phyloP scores from a whole-genome alignment of 2,113 vertebrate genomes.

The rabbit (Oryctolagus cuniculus) region mOryCun1.1 NC_091445.1:56031001-56031500 shows the following conservation, averaged over 20 bases:
- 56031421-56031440: conserved; percentile 23
- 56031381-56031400: conserved; percentile 38
- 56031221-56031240: conserved; percentile 64
- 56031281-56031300: background rate
- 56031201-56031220: conserved; percentile 75
- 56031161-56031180: conserved; percentile 50
- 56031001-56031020: conserved; percentile 8
- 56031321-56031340: conserved; percentile 1
- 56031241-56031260: conserved; percentile 63
- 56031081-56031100: conserved; percentile 79
- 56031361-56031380: conserved; percentile 24
- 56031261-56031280: conserved; percentile 83
- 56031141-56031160: conserved; percentile 70
- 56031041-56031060: conserved; percentile 74
- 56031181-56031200: conserved; percentile 70
- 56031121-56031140: conserved; percentile 81
- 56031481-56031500: conserved; percentile 53
- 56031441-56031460: background rate
- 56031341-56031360: conserved; percentile 13
- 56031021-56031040: conserved; percentile 53
- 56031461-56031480: conserved; percentile 43
- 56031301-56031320: conserved; percentile 44
- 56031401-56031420: conserved; percentile 42
- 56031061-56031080: conserved; percentile 75
- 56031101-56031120: conserved; percentile 82